Base-by-base conservation (phyloP, 2,113 vertebrate species). In the Neodon shergylaensis region DNA sequence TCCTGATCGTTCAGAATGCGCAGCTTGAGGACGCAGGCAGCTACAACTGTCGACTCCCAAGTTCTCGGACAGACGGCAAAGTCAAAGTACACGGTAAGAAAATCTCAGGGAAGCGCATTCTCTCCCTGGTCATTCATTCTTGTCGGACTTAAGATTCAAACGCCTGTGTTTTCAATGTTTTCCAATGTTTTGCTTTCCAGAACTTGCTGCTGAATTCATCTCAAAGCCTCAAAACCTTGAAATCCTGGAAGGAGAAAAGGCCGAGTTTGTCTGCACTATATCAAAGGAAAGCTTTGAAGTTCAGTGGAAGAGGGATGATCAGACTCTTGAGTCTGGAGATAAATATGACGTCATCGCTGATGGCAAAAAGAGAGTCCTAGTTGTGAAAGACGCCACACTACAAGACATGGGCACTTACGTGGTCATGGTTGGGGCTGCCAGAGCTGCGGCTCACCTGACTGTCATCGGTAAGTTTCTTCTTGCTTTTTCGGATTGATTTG, bases 191-290 rank as follows among this genome's bases (percentile, higher is more conserved):
- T 93, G 91, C 76, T 91, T 98, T 98, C 92, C 92, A 99, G 99
- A 99, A 98, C 98, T 99, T 97, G 99, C 99, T 36, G 99, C 99
- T 74, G 99, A 99, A 98, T 99, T 99, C 98, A 99, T 99, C 96
- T 99, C 99, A 78, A 99, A 98, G 97, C 99, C 99, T 90, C 99
- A 99, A 95, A 99, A 98, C 94, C 97, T 99, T 97, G 99, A 99
- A 95, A 99, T 99, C 92, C 99, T 99, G 96, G 99, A 99, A 98
- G 99, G 99, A 97, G 98, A 99, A 97, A 99, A 99, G 97, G 99
- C 99, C 49, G 99, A 99, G 98, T 99, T 99, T 98, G 98, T 98
- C 89, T 99, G 99, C 97, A 98, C 99, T 2, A 99, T 99, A 92
- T 99, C 99, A 85, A 99, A 99, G 95, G 99, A 99, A 52, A 98